These are phyloP conservation scores for Myotis planiceps DNA, from an alignment of 2,797 vertebrate species.

Conservation along the genomic window DNA sequence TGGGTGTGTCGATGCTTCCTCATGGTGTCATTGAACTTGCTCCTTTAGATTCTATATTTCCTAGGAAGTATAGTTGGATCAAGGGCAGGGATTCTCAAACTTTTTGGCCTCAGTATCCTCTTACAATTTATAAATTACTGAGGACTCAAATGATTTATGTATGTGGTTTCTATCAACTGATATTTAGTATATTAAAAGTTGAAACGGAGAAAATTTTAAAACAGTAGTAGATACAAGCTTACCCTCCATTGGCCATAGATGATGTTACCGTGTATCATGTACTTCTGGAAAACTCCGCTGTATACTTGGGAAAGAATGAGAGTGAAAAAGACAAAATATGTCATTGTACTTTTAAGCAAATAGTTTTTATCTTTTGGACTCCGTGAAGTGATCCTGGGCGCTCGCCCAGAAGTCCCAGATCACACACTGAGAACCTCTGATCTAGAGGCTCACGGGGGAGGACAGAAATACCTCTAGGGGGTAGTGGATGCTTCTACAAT, in stretches of 20 bases:
- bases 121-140: background rate
- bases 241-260: background rate
- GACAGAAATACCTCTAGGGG: background rate
- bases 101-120: background rate
- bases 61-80: background rate
- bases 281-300: background rate
- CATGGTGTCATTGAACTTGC: background rate
- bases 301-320: background rate
- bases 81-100: background rate
- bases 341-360: background rate
- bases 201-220: background rate
- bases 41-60: background rate
- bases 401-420: background rate
- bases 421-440: background rate
- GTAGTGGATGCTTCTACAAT: background rate
- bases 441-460: background rate
- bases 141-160: background rate
- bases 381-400: background rate
- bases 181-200: background rate
- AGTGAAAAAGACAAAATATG: background rate
- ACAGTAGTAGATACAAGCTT: background rate
- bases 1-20: background rate
- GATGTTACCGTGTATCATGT: background rate
- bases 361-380: background rate
- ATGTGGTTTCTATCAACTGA: background rate